These are phyloP conservation scores for Slavum lentiscoides DNA, from an alignment of 2,888 invertebrate species.

Conservation along the genomic window DNA sequence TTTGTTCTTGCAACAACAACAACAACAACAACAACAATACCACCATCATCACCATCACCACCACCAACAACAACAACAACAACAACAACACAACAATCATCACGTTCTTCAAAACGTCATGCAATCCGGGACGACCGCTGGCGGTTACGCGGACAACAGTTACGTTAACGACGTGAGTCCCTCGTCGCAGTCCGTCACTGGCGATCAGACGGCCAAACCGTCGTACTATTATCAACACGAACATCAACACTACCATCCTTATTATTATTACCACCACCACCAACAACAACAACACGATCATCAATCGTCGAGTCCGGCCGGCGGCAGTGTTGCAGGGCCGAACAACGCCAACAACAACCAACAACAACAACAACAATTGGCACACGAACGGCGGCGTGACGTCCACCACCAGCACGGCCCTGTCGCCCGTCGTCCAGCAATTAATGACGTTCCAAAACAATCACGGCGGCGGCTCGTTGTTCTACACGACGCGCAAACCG, in stretches of 20 bases:
- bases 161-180: conserved; percentile 47
- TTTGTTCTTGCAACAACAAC: conserved; percentile 54
- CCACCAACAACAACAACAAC: conserved; percentile 28
- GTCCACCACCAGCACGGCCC: conserved; percentile 11
- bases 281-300: too few species aligned
- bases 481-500: conserved; percentile 40
- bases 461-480: conserved; percentile 14
- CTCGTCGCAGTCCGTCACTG: conserved; percentile 26
- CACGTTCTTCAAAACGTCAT: conserved; percentile 43
- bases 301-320: background rate
- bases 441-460: conserved; percentile 31
- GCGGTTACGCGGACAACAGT: conserved; percentile 30
- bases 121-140: background rate
- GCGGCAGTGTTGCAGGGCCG: background rate
- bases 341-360: background rate
- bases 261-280: background rate
- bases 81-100: conserved; percentile 41
- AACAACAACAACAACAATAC: conserved; percentile 54
- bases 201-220: conserved; percentile 39
- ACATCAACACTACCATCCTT: conserved; percentile 46
- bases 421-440: background rate
- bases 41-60: conserved; percentile 55
- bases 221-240: conserved; percentile 43
- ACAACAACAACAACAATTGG: background rate
- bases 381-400: background rate